phyloP scores from a whole-genome alignment of 1,140 invertebrate species.

The Dendroctonus valens region DNA sequence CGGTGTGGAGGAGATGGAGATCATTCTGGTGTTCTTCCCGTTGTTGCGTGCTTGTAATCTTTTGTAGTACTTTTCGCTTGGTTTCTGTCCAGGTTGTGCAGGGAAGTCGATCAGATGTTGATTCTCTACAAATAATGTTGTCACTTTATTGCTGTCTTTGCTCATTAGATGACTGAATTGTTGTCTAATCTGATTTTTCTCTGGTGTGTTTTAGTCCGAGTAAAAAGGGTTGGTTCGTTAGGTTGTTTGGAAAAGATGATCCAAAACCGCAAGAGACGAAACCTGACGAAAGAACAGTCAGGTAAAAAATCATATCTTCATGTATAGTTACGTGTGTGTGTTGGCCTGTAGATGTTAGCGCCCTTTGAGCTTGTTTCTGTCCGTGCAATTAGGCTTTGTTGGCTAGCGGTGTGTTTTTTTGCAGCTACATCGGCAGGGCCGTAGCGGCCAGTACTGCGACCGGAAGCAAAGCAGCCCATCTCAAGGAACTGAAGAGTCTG shows the following conservation, averaged over 20 bases:
- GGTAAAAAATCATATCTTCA: conserved; percentile 54
- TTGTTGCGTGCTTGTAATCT: too few relatives aligned
- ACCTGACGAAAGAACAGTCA: conserved; percentile 53
- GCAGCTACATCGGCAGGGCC: conserved; percentile 86
- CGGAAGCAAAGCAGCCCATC: conserved; percentile 93
- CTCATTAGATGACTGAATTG: not conserved
- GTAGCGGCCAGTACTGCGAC: conserved; percentile 92
- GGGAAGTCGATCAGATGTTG: too few relatives aligned
- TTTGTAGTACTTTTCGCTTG: too few relatives aligned
- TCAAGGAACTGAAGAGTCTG: conserved; percentile 79
- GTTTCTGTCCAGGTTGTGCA: too few relatives aligned
- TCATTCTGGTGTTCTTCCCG: too few relatives aligned
- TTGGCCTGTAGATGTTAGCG: not conserved
- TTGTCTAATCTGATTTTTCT: conserved; percentile 16
- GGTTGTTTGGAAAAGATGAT: conserved; percentile 52
- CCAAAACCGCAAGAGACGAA: conserved; percentile 47
- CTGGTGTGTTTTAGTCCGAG: conserved; percentile 37
- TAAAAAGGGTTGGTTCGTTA: conserved; percentile 54
- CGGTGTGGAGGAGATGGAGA: not conserved
- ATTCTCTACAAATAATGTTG: too few relatives aligned
- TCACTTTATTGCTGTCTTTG: too few relatives aligned
- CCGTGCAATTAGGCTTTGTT: not conserved
- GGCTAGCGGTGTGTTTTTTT: conserved; percentile 27
- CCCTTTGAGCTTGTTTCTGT: not conserved
- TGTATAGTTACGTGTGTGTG: conserved; percentile 7